These are phyloP conservation scores for Florisuga fusca DNA, from an alignment of 2,797 vertebrate species.

Conservation along the genomic window DNA sequence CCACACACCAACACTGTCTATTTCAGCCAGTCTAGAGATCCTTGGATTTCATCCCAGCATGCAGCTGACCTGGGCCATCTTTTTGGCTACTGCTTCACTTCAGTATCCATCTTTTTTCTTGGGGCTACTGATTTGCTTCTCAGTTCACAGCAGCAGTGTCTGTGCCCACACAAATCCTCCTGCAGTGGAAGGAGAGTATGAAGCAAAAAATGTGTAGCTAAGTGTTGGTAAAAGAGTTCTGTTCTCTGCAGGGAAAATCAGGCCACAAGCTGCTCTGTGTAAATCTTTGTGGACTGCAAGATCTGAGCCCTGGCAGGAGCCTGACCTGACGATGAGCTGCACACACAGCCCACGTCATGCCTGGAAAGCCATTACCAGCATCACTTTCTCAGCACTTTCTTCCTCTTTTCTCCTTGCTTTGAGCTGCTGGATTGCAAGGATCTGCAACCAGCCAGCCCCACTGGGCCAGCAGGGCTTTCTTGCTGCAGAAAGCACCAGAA, in stretches of 20 bases:
- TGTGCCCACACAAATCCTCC: conserved; percentile 37
- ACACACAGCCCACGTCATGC: conserved; percentile 7
- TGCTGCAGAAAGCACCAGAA: not conserved
- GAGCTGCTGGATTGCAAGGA: not conserved
- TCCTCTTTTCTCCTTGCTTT: not conserved
- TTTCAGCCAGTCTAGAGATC: not conserved
- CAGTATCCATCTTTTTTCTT: not conserved
- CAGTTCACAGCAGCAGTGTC: not conserved
- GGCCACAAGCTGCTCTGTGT: conserved; percentile 63
- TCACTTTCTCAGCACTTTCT: conserved; percentile 3
- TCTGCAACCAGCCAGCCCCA: not conserved
- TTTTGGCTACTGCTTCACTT: conserved; percentile 42
- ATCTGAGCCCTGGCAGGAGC: conserved; percentile 26
- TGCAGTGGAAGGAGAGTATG: not conserved
- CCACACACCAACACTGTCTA: not conserved
- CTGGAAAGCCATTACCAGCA: conserved; percentile 23
- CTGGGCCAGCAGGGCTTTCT: not conserved
- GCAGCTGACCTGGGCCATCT: rapidly evolving
- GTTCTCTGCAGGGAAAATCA: conserved; percentile 60
- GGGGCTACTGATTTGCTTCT: conserved; percentile 15
- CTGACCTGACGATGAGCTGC: conserved; percentile 26
- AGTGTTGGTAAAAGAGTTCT: conserved; percentile 24
- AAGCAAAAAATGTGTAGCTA: conserved; percentile 17
- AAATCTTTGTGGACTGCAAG: conserved; percentile 20
- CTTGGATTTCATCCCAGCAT: not conserved